Conservation (phyloP, 2,797 vertebrate genomes). For the Xenentodon cancila region DNA sequence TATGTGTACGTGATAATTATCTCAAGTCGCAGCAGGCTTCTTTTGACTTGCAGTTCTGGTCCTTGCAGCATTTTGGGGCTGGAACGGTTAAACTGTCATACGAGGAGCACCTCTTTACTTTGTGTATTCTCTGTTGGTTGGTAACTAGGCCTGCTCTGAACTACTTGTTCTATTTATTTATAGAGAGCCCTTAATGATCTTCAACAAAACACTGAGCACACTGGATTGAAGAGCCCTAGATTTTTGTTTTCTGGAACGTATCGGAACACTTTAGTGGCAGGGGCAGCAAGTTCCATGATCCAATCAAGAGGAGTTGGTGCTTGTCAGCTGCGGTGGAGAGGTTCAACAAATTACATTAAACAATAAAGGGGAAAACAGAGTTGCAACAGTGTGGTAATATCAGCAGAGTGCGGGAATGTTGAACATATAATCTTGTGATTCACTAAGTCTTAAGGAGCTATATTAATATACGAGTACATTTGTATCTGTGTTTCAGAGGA, state of each 20-base stretch:
- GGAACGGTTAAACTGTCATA: neutral
- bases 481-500: too few relatives aligned
- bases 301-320: constrained; percentile 67
- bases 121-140: constrained; percentile 18
- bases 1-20: constrained; percentile 6
- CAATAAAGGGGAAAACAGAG: constrained; percentile 60
- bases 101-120: constrained; percentile 7
- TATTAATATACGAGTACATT: neutral
- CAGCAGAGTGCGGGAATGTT: constrained; percentile 29
- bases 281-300: constrained; percentile 64
- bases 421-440: constrained; percentile 14
- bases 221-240: constrained; percentile 72
- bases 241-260: constrained; percentile 62
- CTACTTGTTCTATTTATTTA: constrained; percentile 71
- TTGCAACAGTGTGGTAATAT: constrained; percentile 44
- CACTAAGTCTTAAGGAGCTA: constrained; percentile 2
- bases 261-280: constrained; percentile 66
- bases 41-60: neutral
- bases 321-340: constrained; percentile 73
- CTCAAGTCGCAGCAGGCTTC: neutral
- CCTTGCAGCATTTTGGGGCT: neutral
- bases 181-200: constrained; percentile 75
- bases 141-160: constrained; percentile 36
- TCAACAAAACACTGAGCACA: constrained; percentile 61
- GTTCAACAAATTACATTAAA: constrained; percentile 65